Evolutionary conservation across 2,797 vertebrate genomes (phyloP), one percentile per base, ranked within the genome.

Genomic region (Melanotaenia boesemani): DNA sequence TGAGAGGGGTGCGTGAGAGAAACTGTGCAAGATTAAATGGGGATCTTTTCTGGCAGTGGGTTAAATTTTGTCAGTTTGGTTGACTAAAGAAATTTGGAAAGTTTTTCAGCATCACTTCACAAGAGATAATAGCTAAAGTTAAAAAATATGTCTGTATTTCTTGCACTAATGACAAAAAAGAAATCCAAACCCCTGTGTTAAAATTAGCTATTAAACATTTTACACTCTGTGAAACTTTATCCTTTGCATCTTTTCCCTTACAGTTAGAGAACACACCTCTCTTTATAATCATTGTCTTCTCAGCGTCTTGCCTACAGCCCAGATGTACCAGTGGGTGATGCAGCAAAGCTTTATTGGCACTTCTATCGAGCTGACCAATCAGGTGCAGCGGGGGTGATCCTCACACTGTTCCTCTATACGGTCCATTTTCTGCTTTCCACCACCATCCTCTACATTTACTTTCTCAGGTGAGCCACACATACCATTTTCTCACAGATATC

Each of bases 341-440:
- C 95, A 34, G 95, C 96, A 41, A 99, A 99, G 76, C 95, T 99
- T 41, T 97, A 96, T 85, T 98, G 98, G 97, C 92, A 95, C 71
- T 98, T 99, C 81, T 82, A 93, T 71, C 93, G 92, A 83, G 89
- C 76, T 10, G 93, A 93, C 48, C 93, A 95, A 68, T 96, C 96
- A 0, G 96, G 96, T 11, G 74, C 94, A 72, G 91, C 94, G 0
- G 97, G 97, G 39, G 86, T 92, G 69, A 57, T 96, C 80, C 93
- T 99, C 91, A 99, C 96, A 0, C 52, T 96, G 52, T 89, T 96
- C 55, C 92, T 98, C 58, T 97, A 98, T 2, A 57, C 55, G 0
- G 88, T 97, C 54, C 87, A 97, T 46, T 92, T 95, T 80, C 85
- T 97, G 85, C 90, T 96, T 74, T 98, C 97, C 20, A 80, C 89